Percentiles rank a stretch among this genome's conserved stretches.
Evolutionary conservation across 1,140 invertebrate genomes (phyloP).

Genomic region (Plodia interpunctella): DNA sequence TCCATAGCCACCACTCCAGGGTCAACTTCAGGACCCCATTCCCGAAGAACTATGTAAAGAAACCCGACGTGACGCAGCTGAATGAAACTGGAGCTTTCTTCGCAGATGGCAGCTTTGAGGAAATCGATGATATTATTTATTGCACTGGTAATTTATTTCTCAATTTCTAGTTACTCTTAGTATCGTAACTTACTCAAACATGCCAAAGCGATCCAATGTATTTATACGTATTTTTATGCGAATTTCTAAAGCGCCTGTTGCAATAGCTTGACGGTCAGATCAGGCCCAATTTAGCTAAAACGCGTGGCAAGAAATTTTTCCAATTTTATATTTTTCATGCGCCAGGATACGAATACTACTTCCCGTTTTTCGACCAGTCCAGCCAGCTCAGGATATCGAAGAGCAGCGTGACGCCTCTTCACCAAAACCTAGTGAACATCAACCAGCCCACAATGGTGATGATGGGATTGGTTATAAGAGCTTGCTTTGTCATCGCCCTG

Average conservation of each 20-base stretch:
- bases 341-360: conserved; percentile 83
- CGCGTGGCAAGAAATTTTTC: too few species aligned
- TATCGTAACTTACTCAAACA: too few species aligned
- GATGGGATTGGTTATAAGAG: conserved; percentile 81
- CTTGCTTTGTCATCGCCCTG: conserved; percentile 52
- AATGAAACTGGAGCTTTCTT: conserved; percentile 79
- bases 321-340: too few species aligned
- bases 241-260: too few species aligned
- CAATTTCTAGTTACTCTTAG: too few species aligned
- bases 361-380: conserved; percentile 81
- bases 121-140: conserved; percentile 85
- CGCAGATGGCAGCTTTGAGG: conserved; percentile 78
- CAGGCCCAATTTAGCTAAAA: too few species aligned
- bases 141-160: conserved; percentile 83
- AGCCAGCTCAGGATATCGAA: conserved; percentile 79
- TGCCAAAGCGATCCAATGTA: too few species aligned
- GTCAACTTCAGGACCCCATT: conserved; percentile 77
- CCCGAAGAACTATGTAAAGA: conserved; percentile 80
- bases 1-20: conserved; percentile 81
- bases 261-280: too few species aligned
- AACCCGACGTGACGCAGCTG: conserved; percentile 80
- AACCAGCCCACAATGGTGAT: conserved; percentile 84
- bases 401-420: conserved; percentile 83
- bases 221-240: too few species aligned
- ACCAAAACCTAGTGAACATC: conserved; percentile 86